Base-by-base conservation (phyloP, 2,113 vertebrate genomes). In the Gnathonemus longibarbis region DNA sequence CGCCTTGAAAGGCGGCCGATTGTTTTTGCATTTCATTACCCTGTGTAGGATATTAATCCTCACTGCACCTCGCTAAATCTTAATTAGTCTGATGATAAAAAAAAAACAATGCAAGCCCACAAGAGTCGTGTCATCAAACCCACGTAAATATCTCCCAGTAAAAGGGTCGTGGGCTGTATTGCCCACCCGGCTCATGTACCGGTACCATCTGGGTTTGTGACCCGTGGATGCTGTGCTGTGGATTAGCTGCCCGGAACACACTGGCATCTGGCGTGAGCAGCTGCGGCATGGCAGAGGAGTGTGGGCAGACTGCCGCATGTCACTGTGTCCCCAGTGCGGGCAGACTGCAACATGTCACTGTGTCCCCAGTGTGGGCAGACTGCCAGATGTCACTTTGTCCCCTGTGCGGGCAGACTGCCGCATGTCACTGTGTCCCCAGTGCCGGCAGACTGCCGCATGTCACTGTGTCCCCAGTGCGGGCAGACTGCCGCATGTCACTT, bases 41-140 rank as follows among this genome's bases (percentile, higher is more conserved):
- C 89, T 91, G 91, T 92, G 83, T 90, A 89, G 92, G 91, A 93
- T 93, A 92, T 93, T 93, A 93, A 93, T 92, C 90, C 90, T 90
- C 91, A 89, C 84, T 85, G 91, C 90, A 93, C 91, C 90, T 93
- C 93, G 90, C 90, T 91, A 93, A 92, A 91, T 90, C 91, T 90
- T 94, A 94, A 94, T 94, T 93, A 93, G 91, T 93, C 70, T 90
- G 89, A 90, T 58, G 77, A 91, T 90, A 88, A 91, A 91, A 89
- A 91, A 89, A 90, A 90, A 91, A 91, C 62, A 90, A 92, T 87
- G 89, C 90, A 91, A 90, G 87, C 90, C 90, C 89, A 89, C 88
- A 90, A 50, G 87, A 89, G 87, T 87, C 84, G 91, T 92, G 56
- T 90, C 88, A 89, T 89, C 89, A 87, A 89, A 89, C 56, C 27